phyloP scores from a whole-genome alignment of 2,113 vertebrate genomes.

The Gasterosteus aculeatus region DNA sequence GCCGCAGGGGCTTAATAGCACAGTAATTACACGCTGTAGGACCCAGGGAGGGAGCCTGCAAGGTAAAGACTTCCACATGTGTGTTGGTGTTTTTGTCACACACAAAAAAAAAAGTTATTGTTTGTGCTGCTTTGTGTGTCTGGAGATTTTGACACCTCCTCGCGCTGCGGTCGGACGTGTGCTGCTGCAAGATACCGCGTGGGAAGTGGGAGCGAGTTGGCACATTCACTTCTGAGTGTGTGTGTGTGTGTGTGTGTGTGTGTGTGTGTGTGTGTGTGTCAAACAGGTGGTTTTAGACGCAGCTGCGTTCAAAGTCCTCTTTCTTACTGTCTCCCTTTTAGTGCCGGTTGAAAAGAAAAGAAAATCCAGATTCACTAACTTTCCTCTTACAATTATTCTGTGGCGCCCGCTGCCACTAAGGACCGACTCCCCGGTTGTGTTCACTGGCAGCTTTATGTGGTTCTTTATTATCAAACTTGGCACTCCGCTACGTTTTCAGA shows the following conservation, averaged over 20 bases:
- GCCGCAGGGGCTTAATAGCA: conserved; percentile 69
- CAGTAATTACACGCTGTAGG: conserved; percentile 71
- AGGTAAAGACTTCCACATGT: conserved; percentile 79
- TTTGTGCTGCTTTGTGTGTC: conserved; percentile 55
- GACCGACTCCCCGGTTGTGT: conserved; percentile 61
- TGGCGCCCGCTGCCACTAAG: conserved; percentile 58
- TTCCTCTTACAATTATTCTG: conserved; percentile 20
- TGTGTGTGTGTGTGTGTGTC: conserved; percentile 18
- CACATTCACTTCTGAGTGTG: not conserved
- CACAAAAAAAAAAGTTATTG: conserved; percentile 51
- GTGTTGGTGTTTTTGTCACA: conserved; percentile 34
- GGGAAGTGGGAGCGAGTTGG: not conserved
- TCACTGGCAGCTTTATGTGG: conserved; percentile 68
- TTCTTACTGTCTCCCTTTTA: not conserved
- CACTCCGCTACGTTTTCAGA: conserved; percentile 48
- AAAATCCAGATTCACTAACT: conserved; percentile 5
- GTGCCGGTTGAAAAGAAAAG: conserved; percentile 15
- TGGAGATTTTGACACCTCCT: conserved; percentile 47
- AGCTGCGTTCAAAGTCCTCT: not conserved
- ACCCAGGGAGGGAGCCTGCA: conserved; percentile 47
- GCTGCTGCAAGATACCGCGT: conserved; percentile 17
- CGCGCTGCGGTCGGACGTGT: conserved; percentile 45
- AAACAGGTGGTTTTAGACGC: conserved; percentile 34
- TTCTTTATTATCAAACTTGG: conserved; percentile 72
- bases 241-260: conserved; percentile 9